Evolutionary conservation across 37 sponge, comb jelly and placozoan species (phyloP).

Genomic region (Amphimedon queenslandica): DNA sequence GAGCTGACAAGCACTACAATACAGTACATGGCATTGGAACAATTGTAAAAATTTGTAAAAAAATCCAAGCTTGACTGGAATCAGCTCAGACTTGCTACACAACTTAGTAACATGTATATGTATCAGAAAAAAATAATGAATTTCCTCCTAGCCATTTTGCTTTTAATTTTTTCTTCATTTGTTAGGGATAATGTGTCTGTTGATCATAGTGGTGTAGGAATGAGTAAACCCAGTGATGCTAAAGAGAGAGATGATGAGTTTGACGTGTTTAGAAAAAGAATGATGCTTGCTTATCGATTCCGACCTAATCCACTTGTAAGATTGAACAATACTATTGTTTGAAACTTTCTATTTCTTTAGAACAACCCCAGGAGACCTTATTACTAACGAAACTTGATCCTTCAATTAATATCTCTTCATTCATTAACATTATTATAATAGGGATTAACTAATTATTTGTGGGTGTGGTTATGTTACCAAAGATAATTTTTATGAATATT

Average conservation of each 20-base stretch:
- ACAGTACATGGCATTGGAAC: too few species aligned
- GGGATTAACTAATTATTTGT: conserved; percentile 1
- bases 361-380: conserved; percentile 92
- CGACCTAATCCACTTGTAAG: conserved; percentile 93
- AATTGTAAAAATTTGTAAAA: too few species aligned
- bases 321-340: neutral
- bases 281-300: conserved; percentile 99
- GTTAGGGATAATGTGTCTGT: conserved; percentile 71
- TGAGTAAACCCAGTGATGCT: conserved; percentile 64
- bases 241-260: conserved; percentile 74
- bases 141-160: too few species aligned
- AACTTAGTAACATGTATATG: too few species aligned
- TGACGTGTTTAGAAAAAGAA: conserved; percentile 93
- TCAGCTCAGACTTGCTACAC: too few species aligned
- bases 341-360: conserved; percentile 24
- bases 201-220: conserved; percentile 89
- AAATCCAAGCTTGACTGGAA: too few species aligned
- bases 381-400: conserved; percentile 53
- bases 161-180: neutral
- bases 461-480: too few species aligned
- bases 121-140: too few species aligned
- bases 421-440: neutral
- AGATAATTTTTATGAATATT: too few species aligned
- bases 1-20: too few species aligned
- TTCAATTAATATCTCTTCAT: too few species aligned